Evolutionary conservation across 1,140 invertebrate genomes (phyloP).

Genomic region (Bombus affinis): DNA sequence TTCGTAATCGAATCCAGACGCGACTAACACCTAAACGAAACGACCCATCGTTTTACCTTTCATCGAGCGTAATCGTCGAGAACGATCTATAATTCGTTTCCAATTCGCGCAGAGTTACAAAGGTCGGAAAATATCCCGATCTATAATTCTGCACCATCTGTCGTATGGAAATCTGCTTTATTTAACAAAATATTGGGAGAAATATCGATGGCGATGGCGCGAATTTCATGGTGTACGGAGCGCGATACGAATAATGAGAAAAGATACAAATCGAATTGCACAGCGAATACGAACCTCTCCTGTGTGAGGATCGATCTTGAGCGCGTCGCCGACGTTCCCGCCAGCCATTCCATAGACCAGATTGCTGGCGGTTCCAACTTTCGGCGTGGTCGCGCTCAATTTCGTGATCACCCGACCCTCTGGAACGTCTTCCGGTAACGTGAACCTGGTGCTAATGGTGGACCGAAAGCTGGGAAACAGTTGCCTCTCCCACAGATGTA

Average conservation of each 20-base stretch:
- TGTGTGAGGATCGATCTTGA: slow-evolving; percentile 90
- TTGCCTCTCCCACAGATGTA: slow-evolving; percentile 88
- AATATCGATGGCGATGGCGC: too few relatives aligned
- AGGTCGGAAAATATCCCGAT: not conserved
- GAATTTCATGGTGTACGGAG: too few relatives aligned
- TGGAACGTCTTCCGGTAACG: slow-evolving; percentile 90
- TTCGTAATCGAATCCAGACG: slow-evolving; percentile 94
- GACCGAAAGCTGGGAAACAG: slow-evolving; percentile 90
- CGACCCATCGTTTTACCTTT: not conserved
- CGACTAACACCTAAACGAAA: slow-evolving; percentile 84
- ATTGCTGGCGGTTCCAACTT: slow-evolving; percentile 86
- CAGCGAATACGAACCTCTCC: slow-evolving; percentile 86
- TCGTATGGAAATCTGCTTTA: too few relatives aligned
- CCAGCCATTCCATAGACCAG: slow-evolving; percentile 94
- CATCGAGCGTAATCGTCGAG: not conserved
- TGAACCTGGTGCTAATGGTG: slow-evolving; percentile 87
- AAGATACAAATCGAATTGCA: too few relatives aligned
- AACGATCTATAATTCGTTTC: not conserved
- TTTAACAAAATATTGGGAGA: too few relatives aligned
- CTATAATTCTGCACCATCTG: too few relatives aligned
- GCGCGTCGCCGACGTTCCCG: slow-evolving; percentile 93
- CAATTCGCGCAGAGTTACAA: not conserved
- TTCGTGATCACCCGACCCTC: slow-evolving; percentile 89
- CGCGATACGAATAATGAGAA: too few relatives aligned
- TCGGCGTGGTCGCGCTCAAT: slow-evolving; percentile 88